Evolutionary conservation across 2,888 invertebrate species (phyloP).

Genomic region (Unio pictorum): DNA sequence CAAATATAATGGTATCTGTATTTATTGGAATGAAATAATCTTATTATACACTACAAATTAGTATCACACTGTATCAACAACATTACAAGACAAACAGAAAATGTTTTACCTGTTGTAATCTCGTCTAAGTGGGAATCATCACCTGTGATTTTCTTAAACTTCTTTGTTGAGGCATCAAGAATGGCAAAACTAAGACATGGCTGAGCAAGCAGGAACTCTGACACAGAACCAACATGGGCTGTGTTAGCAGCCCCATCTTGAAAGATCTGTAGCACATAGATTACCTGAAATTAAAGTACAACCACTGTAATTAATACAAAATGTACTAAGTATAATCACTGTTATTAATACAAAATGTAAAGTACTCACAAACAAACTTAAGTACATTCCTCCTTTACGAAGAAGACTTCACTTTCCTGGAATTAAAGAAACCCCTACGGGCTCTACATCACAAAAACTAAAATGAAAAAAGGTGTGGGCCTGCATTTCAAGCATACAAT

Average conservation of each 20-base stretch:
- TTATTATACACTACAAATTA: background rate
- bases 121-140: constrained; percentile 64
- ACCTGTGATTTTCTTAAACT: constrained; percentile 53
- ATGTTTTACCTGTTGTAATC: constrained; percentile 64
- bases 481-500: too few relatives aligned
- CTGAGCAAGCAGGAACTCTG: constrained; percentile 89
- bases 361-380: too few relatives aligned
- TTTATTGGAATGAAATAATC: background rate
- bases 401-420: too few relatives aligned
- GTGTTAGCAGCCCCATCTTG: constrained; percentile 62
- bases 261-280: constrained; percentile 86
- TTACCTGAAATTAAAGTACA: constrained; percentile 71
- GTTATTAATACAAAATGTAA: too few relatives aligned
- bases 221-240: constrained; percentile 75
- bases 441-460: too few relatives aligned
- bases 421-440: too few relatives aligned
- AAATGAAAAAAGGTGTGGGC: too few relatives aligned
- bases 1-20: too few relatives aligned
- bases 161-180: constrained; percentile 77
- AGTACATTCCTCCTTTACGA: too few relatives aligned
- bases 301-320: too few relatives aligned
- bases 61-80: background rate
- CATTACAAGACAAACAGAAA: background rate
- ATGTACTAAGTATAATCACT: background rate
- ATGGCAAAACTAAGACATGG: constrained; percentile 92